These are phyloP conservation scores for Conus canariensis DNA, from an alignment of 2,888 invertebrate species.

Conservation along the genomic window DNA sequence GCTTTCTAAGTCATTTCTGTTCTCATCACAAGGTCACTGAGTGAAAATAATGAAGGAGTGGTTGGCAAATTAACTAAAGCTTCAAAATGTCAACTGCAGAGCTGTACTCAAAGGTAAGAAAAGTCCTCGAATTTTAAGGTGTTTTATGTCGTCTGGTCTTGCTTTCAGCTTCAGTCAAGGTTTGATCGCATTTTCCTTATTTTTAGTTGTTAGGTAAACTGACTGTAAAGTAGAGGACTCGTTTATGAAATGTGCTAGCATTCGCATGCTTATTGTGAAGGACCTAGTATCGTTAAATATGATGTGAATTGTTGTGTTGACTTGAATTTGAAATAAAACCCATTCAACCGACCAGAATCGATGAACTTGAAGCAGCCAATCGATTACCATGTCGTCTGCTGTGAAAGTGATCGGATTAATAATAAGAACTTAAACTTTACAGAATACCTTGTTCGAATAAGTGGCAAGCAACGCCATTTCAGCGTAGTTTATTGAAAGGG, in stretches of 20 bases:
- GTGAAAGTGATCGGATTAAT: constrained; percentile 27
- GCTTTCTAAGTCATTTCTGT: not conserved
- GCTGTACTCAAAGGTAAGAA: constrained; percentile 19
- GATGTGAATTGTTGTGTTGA: not conserved
- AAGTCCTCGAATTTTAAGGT: not conserved
- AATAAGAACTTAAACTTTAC: not conserved
- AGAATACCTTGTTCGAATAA: not conserved
- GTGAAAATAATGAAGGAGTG: not conserved
- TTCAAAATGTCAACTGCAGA: constrained; percentile 26
- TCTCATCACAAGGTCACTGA: not conserved
- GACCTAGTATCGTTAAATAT: not conserved
- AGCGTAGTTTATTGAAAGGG: no score
- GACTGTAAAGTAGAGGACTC: not conserved
- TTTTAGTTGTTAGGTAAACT: not conserved
- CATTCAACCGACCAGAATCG: not conserved
- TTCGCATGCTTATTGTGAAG: not conserved
- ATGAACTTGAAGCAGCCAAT: not conserved
- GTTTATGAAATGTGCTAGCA: not conserved
- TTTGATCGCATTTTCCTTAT: not conserved
- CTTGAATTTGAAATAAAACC: not conserved
- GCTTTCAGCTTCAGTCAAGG: not conserved
- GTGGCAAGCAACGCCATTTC: not conserved
- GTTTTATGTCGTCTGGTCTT: not conserved
- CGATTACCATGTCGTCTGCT: constrained; percentile 29
- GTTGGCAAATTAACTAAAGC: not conserved